Evolutionary conservation across 2,113 vertebrate genomes (phyloP).

Genomic region (Procavia capensis): DNA sequence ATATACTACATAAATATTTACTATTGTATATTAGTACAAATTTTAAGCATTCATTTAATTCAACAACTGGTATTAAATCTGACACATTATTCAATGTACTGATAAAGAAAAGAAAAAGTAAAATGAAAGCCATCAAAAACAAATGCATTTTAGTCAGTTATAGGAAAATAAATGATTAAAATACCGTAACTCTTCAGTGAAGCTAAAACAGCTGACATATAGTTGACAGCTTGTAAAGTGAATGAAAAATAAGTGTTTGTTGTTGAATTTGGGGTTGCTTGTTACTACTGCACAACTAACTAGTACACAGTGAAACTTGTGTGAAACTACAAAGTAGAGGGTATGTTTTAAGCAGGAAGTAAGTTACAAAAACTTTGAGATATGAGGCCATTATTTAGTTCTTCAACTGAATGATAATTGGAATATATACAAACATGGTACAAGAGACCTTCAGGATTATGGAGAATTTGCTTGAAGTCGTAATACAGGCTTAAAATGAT

Average conservation of each 20-base stretch:
- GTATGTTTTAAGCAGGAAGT: background rate
- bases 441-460: background rate
- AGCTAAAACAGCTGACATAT: background rate
- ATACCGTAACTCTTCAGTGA: background rate
- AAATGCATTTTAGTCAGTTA: background rate
- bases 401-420: background rate
- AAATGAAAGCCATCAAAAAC: background rate
- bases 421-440: background rate
- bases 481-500: background rate
- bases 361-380: background rate
- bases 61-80: background rate
- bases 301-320: background rate
- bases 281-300: background rate
- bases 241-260: background rate
- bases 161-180: background rate
- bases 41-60: background rate
- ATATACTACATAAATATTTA: background rate
- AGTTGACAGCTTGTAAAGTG: background rate
- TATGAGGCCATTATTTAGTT: background rate
- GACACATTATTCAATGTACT: background rate
- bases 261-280: background rate
- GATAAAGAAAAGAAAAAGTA: background rate
- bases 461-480: background rate
- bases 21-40: background rate
- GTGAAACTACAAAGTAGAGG: background rate